Percentiles rank a stretch among this genome's conserved stretches.
Evolutionary conservation across 1,140 invertebrate genomes (phyloP).

Genomic region (Lysiphlebus fabarum): DNA sequence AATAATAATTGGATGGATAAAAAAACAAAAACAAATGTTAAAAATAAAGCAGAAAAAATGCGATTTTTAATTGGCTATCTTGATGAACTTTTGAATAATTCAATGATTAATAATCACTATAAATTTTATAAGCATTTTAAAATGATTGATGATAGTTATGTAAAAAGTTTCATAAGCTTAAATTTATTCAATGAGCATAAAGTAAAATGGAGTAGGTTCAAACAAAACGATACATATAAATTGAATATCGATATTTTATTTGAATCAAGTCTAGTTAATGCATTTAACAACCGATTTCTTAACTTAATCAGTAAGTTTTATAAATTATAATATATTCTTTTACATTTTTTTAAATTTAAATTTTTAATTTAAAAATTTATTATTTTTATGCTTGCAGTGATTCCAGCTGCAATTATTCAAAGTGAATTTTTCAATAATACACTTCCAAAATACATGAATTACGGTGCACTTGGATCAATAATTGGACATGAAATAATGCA

Average conservation of each 20-base stretch:
- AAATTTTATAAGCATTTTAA: slow-evolving; percentile 71
- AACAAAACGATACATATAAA: no score
- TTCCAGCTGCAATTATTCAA: slow-evolving; percentile 75
- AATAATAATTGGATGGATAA: slow-evolving; percentile 69
- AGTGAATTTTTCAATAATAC: slow-evolving; percentile 68
- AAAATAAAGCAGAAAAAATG: slow-evolving; percentile 59
- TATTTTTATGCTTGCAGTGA: slow-evolving; percentile 52
- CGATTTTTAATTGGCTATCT: slow-evolving; percentile 61
- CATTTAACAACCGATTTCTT: slow-evolving; percentile 41
- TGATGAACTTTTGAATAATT: slow-evolving; percentile 66
- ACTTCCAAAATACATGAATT: slow-evolving; percentile 72
- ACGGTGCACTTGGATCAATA: slow-evolving; percentile 70
- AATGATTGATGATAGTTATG: slow-evolving; percentile 64
- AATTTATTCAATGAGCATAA: slow-evolving; percentile 60
- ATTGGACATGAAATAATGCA: slow-evolving; percentile 64
- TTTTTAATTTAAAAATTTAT: background rate
- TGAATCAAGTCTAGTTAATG: no score
- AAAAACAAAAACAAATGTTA: slow-evolving; percentile 58
- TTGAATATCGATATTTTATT: no score
- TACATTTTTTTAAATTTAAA: slow-evolving; percentile 11
- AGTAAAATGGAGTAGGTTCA: no score
- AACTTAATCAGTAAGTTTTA: slow-evolving; percentile 65
- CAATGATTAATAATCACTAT: slow-evolving; percentile 59
- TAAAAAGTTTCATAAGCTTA: slow-evolving; percentile 71
- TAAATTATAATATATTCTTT: slow-evolving; percentile 48